Evolutionary conservation across 2,797 vertebrate species (phyloP), one percentile per base, ranked within the genome.

Genomic region (Momotus momota): DNA sequence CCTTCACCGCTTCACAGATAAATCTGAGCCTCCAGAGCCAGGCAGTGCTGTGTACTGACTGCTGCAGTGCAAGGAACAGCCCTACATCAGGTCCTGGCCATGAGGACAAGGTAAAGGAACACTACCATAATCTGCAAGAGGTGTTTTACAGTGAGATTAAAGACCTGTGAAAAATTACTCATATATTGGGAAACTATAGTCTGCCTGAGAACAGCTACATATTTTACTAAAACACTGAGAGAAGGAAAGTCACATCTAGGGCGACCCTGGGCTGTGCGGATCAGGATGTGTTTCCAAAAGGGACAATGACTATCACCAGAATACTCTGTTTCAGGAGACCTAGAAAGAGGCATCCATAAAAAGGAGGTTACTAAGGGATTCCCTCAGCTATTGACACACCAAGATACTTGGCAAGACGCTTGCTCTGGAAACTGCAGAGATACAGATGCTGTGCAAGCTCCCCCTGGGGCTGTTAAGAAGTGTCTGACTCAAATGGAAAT

Each of bases 401-500:
- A 2, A 70, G 85, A 65, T 80, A 78, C 69, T 94, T 95, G 83
- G 95, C 90, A 92, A 71, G 83, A 61, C 2, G 29, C 19, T 40
- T 1, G 10, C 67, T 82, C 72, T 85, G 90, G 74, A 94, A 94
- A 79, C 90, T 55, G 88, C 86, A 91, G 85, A 72, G 54, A 31
- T 90, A 54, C 91, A 95, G 81, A 82, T 81, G 87, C 83, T 86
- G 83, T 84, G 81, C 77, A 71, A 81, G 52, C 89, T 96, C 94
- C 95, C 96, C 77, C 75, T 23, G 91, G 93, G 94, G 75, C 83
- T 94, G 90, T 96, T 78, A 86, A 80, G 52, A 82, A 88, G 91
- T 31, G 74, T 90, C 73, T 87, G 92, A 85, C 83, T 96, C 84
- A 90, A 95, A 92, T 41, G 78, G 84, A 96, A 96, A 97, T 97